Evolutionary conservation across 2,113 vertebrate genomes (phyloP), one percentile per base, ranked within the genome.

Genomic region (Blennius ocellaris): DNA sequence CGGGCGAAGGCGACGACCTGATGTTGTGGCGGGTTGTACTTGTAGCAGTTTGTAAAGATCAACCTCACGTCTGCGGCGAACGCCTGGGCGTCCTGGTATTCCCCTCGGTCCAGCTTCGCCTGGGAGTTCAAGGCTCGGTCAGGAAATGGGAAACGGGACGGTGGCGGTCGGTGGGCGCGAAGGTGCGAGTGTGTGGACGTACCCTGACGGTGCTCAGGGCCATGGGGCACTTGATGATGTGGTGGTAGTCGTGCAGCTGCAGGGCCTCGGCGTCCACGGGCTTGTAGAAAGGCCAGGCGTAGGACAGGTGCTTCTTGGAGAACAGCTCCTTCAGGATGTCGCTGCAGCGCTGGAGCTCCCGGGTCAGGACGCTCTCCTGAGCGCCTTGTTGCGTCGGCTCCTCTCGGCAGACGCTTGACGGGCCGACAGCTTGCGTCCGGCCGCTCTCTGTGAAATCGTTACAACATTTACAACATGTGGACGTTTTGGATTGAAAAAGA

Each of bases 41-140:
- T 99, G 93, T 99, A 99, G 81, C 97, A 99, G 80, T 99, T 99
- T 37, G 97, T 99, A 90, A 99, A 99, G 93, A 99, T 98, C 80
- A 99, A 91, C 84, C 97, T 93, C 61, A 99, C 94, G 62, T 99
- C 98, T 0, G 96, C 93, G 0, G 98, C 97, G 7, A 99, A 99
- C 2, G 86, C 90, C 82, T 97, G 95, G 0, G 95, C 95, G 0
- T 99, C 97, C 8, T 88, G 90, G 88, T 99, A 99, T 8, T 99
- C 96, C 0, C 96, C 95, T 65, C 87, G 77, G 47, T 97, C 95
- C 95, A 99, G 95, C 87, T 99, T 99, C 91, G 94, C 96, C 97
- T 99, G 93, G 3, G 62, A 64, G 64, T 14, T 11, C 2, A 30
- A 30, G 21, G 21, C 21, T 30, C 21, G 21, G 21, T 30, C 21